Evolutionary conservation across 2,888 invertebrate genomes (phyloP), one percentile per base, ranked within the genome.

Genomic region (Margaritifera margaritifera): DNA sequence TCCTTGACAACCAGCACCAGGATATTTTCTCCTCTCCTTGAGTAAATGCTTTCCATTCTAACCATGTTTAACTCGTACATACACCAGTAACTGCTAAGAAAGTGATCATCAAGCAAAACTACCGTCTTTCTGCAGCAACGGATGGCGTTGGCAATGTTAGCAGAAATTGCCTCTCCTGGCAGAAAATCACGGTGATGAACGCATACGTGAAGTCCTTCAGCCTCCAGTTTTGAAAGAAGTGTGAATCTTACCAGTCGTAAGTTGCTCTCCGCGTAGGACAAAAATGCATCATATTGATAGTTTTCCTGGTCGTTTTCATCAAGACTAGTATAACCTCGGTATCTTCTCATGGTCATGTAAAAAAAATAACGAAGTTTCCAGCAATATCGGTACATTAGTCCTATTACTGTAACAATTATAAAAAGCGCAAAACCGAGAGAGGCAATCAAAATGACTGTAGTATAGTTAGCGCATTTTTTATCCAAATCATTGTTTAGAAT

Each of bases 31-130:
- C 66, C 64, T n/a, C 50, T 50, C 50, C 71, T 53, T 0, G 70
- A 65, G 53, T 71, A 76, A 11, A 76, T 73, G 61, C 74, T 72
- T 56, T 80, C 80, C 77, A 78, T 74, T 58, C 72, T 51, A 1
- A 81, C 80, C 70, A 78, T 80, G 24, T 78, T 71, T 25, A 82
- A 77, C 67, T 84, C 84, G 57, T 77, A 80, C 62, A 78, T 65
- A 64, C 82, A 82, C 72, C 74, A 81, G n/a, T 75, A 65, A 58
- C 80, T 80, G 6, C 63, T 22, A 8, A 80, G 27, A 62, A 79
- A 84, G 11, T 55, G 62, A n/a, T 63, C 59, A 8, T 78, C 74
- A 18, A 84, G 31, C 15, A 84, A 24, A 54, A 75, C 69, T 5
- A 84, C 64, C 1, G 79, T 80, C 57, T 79, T 80, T 58, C 69